Conservation (phyloP, 2,888 invertebrate species). For the Lepidochitona cinerea region DNA sequence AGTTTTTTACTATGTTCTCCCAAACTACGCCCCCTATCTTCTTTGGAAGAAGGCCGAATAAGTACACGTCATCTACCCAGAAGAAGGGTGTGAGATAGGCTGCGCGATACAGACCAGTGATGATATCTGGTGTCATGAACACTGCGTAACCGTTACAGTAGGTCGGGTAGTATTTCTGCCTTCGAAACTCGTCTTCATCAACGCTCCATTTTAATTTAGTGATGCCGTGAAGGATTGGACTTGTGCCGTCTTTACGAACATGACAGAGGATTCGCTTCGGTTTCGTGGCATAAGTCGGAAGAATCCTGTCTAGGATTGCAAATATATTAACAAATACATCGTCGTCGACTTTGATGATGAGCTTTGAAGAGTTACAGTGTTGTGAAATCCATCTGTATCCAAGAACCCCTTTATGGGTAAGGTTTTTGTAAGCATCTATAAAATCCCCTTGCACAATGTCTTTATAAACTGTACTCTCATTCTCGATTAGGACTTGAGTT, state of each 20-base stretch:
- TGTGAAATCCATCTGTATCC: slow-evolving; percentile 51
- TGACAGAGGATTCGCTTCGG: slow-evolving; percentile 46
- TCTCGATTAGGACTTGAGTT: slow-evolving; percentile 44
- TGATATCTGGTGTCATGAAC: slow-evolving; percentile 51
- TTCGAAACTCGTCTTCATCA: slow-evolving; percentile 46
- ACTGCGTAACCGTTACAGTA: slow-evolving; percentile 66
- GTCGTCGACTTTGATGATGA: slow-evolving; percentile 56
- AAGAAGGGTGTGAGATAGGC: slow-evolving; percentile 63
- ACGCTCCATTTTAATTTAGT: slow-evolving; percentile 51
- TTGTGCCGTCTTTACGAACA: slow-evolving; percentile 43
- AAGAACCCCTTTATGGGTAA: slow-evolving; percentile 58
- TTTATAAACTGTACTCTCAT: slow-evolving; percentile 44
- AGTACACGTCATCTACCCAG: slow-evolving; percentile 69
- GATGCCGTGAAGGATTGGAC: slow-evolving; percentile 39
- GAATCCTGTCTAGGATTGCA: slow-evolving; percentile 38
- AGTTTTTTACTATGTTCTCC: slow-evolving; percentile 83
- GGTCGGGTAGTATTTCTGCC: slow-evolving; percentile 53
- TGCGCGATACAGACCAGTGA: slow-evolving; percentile 53
- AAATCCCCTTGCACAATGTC: slow-evolving; percentile 61
- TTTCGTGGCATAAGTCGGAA: slow-evolving; percentile 36
- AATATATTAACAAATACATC: slow-evolving; percentile 59
- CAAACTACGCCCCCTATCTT: slow-evolving; percentile 50
- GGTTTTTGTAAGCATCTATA: slow-evolving; percentile 50
- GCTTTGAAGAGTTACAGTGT: slow-evolving; percentile 45
- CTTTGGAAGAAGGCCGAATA: slow-evolving; percentile 60